Evolutionary conservation across 2,113 vertebrate genomes (phyloP).

Genomic region (Calypte anna): DNA sequence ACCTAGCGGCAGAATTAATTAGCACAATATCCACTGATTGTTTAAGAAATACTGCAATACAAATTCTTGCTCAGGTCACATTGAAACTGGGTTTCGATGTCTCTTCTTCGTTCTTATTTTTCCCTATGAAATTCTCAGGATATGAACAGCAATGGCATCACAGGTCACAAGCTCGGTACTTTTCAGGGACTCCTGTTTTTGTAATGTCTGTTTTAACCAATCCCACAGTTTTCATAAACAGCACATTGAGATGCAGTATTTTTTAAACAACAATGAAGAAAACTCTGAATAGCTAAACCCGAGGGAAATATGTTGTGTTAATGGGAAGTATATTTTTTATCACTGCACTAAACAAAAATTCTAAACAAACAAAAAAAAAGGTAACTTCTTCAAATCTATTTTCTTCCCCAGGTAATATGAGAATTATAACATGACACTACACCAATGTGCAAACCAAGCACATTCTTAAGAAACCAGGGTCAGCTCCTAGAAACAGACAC

Average conservation of each 20-base stretch:
- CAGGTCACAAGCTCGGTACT: background rate
- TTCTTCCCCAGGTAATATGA: background rate
- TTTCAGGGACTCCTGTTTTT: background rate
- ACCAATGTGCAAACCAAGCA: background rate
- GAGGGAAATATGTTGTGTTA: background rate
- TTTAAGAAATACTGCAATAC: background rate
- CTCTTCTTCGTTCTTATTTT: background rate
- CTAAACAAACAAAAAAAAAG: too few species aligned
- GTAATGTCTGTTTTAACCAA: background rate
- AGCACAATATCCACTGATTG: background rate
- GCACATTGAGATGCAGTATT: background rate
- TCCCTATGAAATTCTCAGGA: background rate
- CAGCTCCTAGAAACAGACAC: background rate
- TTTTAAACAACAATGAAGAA: background rate
- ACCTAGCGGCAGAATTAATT: background rate
- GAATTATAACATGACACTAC: background rate
- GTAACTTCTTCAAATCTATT: background rate
- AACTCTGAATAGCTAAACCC: background rate
- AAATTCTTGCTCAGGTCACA: background rate
- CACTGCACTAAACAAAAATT: rapidly evolving
- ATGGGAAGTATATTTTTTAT: background rate
- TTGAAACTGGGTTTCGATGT: background rate
- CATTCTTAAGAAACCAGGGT: background rate
- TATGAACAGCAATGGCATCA: rapidly evolving
- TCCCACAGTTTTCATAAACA: background rate